Evolutionary conservation across 2,113 vertebrate species (phyloP).

Genomic region (Sminthopsis crassicaudata): DNA sequence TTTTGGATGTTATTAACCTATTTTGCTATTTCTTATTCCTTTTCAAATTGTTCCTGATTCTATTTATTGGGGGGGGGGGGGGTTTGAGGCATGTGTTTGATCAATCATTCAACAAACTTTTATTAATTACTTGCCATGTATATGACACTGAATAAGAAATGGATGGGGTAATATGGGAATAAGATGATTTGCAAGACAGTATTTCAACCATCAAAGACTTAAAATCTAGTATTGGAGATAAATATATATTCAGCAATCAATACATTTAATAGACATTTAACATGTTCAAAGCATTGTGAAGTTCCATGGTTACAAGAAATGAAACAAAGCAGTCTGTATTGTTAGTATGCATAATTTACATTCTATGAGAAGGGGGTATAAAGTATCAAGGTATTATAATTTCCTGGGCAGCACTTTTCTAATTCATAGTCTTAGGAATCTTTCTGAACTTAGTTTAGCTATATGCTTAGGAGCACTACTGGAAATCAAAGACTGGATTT

Average conservation of each 20-base stretch:
- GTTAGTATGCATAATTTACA: background rate
- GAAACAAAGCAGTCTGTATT: background rate
- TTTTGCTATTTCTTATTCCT: background rate
- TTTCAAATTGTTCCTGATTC: background rate
- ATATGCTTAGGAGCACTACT: background rate
- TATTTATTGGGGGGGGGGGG: background rate
- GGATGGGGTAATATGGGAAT: background rate
- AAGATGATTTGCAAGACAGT: background rate
- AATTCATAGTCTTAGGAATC: background rate
- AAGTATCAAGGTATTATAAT: background rate
- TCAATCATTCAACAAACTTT: background rate
- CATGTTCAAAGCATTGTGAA: background rate
- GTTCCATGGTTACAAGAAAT: background rate
- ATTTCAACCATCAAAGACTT: background rate
- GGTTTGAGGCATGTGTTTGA: background rate
- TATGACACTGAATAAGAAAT: background rate
- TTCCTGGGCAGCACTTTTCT: background rate
- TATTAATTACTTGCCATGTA: background rate
- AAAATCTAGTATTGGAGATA: background rate
- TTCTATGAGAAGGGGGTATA: background rate
- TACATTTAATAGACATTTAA: background rate
- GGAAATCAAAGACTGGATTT: background rate
- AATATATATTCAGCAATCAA: background rate
- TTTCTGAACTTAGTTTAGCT: no score
- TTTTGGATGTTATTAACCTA: background rate